Conservation (phyloP, 2,113 vertebrate species). For the Psittacara wagleri region DNA sequence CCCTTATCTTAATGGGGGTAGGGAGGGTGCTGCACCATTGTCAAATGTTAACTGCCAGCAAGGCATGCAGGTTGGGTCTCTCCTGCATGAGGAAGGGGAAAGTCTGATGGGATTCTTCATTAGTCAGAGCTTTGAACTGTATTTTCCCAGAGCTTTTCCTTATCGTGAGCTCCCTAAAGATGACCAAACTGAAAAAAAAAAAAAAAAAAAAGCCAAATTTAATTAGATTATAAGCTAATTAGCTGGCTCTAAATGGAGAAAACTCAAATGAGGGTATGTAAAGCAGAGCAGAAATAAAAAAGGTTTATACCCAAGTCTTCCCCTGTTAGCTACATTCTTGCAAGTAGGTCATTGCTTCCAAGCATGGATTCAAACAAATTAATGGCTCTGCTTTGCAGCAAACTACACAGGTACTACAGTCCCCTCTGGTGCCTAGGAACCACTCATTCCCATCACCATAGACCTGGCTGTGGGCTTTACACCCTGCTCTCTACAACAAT, state of each 20-base stretch:
- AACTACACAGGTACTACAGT: neutral
- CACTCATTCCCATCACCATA: neutral
- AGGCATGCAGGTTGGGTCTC: neutral
- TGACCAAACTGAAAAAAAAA: neutral
- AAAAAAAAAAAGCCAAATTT: neutral
- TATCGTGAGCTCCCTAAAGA: conserved; percentile 4
- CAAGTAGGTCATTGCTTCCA: conserved; percentile 59
- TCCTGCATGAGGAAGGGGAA: neutral
- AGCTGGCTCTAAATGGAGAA: neutral
- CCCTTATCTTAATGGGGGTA: neutral
- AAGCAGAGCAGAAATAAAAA: conserved; percentile 23
- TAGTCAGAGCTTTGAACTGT: neutral
- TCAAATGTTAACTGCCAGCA: neutral
- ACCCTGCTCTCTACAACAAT: neutral
- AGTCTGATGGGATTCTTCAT: neutral
- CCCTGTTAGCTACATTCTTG: conserved; percentile 1
- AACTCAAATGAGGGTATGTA: conserved; percentile 50
- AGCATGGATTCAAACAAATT: conserved; percentile 22
- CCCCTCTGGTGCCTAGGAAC: neutral
- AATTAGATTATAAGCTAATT: conserved; percentile 63
- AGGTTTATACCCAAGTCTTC: conserved; percentile 6
- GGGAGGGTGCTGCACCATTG: neutral
- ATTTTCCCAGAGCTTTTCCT: neutral
- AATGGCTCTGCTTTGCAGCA: neutral
- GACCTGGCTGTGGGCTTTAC: neutral